These are phyloP conservation scores for Leucoma salicis DNA, from an alignment of 2,888 invertebrate genomes.

Conservation along the genomic window DNA sequence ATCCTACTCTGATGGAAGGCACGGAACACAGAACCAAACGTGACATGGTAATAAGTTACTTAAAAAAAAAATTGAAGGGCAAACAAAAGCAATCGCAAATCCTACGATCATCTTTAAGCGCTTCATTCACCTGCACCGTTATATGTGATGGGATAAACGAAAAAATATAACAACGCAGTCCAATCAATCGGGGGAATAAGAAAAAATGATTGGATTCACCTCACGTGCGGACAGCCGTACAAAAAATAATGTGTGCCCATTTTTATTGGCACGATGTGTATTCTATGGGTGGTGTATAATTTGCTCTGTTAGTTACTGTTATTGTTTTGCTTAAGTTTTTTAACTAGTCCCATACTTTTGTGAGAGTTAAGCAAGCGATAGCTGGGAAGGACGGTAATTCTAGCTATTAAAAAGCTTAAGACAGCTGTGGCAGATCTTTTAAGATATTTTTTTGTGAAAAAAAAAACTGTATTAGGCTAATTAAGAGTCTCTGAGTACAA, in stretches of 20 bases:
- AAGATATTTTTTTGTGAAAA: too few species aligned
- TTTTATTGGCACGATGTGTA: constrained; percentile 57
- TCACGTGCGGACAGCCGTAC: constrained; percentile 61
- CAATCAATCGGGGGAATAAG: constrained; percentile 72
- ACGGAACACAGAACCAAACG: too few species aligned
- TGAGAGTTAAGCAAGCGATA: constrained; percentile 2
- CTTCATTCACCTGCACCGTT: constrained; percentile 59
- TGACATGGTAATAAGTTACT: too few species aligned
- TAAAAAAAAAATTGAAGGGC: background rate
- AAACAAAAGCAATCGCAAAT: constrained; percentile 29
- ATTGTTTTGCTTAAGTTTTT: constrained; percentile 27
- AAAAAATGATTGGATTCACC: constrained; percentile 72
- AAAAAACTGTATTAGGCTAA: too few species aligned
- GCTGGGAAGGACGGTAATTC: too few species aligned
- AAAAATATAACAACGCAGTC: constrained; percentile 53
- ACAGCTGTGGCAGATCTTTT: too few species aligned
- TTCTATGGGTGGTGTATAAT: constrained; percentile 35
- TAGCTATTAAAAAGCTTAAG: too few species aligned
- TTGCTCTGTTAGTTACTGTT: constrained; percentile 35
- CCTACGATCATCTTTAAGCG: constrained; percentile 42
- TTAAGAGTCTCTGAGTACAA: too few species aligned
- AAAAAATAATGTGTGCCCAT: constrained; percentile 53
- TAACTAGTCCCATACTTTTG: too few species aligned
- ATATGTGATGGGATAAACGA: constrained; percentile 62
- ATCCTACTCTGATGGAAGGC: too few species aligned